Conservation (phyloP, 1,140 invertebrate genomes). For the Diabrotica undecimpunctata region DNA sequence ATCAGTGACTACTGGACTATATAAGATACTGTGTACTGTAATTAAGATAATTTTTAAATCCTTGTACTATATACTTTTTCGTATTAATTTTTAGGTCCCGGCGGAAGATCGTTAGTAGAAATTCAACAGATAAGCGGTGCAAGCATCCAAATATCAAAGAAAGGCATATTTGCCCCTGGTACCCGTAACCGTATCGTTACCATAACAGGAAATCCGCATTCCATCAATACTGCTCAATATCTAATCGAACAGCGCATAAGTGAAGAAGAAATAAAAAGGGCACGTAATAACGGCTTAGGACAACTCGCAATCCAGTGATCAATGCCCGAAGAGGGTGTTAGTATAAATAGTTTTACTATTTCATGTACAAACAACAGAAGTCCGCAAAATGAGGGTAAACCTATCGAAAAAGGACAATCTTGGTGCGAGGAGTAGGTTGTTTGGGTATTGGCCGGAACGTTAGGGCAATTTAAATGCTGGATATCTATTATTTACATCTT, state of each 20-base stretch:
- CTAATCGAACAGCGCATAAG: constrained; percentile 93
- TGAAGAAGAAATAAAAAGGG: constrained; percentile 92
- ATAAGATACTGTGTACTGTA: too few species aligned
- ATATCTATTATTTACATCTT: too few species aligned
- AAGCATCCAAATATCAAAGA: constrained; percentile 98
- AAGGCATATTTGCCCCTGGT: constrained; percentile 93
- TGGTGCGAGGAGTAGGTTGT: not conserved
- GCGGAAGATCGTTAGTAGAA: constrained; percentile 92
- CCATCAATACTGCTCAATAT: constrained; percentile 86
- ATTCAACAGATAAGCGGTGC: constrained; percentile 95
- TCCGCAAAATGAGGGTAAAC: not conserved
- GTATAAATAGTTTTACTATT: not conserved
- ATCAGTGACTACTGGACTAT: too few species aligned
- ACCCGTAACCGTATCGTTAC: constrained; percentile 96
- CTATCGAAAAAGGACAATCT: not conserved
- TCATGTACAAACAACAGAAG: constrained; percentile 10
- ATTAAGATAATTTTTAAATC: too few species aligned
- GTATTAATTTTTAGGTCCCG: constrained; percentile 61
- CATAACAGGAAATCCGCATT: constrained; percentile 82
- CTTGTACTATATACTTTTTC: too few species aligned
- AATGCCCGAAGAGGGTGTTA: not conserved
- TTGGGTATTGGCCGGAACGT: too few species aligned
- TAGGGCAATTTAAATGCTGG: too few species aligned
- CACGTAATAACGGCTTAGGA: constrained; percentile 79
- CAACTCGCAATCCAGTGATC: constrained; percentile 55